Base-by-base conservation (phyloP, 2,888 invertebrate species). In the Limnephilus marmoratus region DNA sequence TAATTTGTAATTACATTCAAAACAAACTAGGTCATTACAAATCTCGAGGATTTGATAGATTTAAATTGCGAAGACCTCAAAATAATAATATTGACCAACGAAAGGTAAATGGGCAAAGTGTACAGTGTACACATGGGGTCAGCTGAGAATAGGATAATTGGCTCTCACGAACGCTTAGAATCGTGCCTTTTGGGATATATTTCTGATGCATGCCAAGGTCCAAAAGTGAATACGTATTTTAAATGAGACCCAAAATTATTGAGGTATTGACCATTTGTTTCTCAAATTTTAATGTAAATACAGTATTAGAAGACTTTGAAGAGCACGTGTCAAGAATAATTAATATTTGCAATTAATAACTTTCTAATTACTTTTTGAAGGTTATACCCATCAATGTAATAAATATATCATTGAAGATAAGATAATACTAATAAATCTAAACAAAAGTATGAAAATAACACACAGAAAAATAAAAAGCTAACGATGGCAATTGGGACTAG, bases 101-200 rank as follows among this genome's bases (percentile, higher is more conserved):
- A 68, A 24, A 68, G 24, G n/a, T 9, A n/a, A 68, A 68, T n/a
- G 13, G 68, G 68, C 18, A 49, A 31, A 87, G 87, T 18, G 34
- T n/a, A 24, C 31, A 87, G 87, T 31, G 34, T n/a, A 34, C 53
- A 53, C 87, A 53, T 53, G 87, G 87, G 87, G 87, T 87, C 87
- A 87, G 87, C 53, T 31, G 34, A 15, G 53, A 53, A 18, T 53
- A 53, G 87, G 49, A 87, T 87, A 37, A 41, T 53, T 18, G 87
- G 87, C 53, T 87, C 87, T 87, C 87, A 87, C 87, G 87, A 87
- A 68, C 18, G 53, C 53, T 87, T 68, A 31, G 68, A 49, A 87
- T 87, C 87, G 87, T 87, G 87, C 68, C 31, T 34, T 53, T 34
- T 31, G 68, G 87, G 31, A 87, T 53, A 83, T 34, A 24, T 83